Evolutionary conservation across 2,888 invertebrate genomes (phyloP).

Genomic region (Machimus atricapillus): DNA sequence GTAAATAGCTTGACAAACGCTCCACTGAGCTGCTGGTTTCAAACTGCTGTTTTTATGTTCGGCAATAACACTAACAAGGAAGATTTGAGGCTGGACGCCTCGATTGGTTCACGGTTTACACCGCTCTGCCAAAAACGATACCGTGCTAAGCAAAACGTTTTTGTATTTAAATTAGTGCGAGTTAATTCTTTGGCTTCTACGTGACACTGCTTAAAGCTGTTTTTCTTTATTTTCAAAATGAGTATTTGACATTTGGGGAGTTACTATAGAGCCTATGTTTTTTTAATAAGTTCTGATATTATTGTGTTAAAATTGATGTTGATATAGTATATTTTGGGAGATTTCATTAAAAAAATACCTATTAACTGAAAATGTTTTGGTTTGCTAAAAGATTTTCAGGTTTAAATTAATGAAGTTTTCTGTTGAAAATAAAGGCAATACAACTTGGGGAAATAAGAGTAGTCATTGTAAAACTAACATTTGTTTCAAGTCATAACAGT

Average conservation of each 20-base stretch:
- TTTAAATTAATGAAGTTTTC: no score
- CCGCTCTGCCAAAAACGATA: conserved; percentile 1
- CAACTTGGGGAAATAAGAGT: no score
- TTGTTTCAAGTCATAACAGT: no score
- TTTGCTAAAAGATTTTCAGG: no score
- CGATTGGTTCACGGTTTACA: neutral
- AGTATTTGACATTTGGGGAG: neutral
- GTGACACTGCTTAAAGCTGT: neutral
- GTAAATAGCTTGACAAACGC: conserved; percentile 45
- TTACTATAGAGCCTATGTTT: neutral
- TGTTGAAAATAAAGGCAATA: no score
- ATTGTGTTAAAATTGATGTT: no score
- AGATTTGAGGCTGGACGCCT: neutral
- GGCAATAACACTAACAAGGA: conserved; percentile 20
- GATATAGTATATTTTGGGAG: no score
- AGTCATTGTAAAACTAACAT: no score
- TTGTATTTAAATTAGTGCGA: conserved; percentile 16
- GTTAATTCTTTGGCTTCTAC: conserved; percentile 1
- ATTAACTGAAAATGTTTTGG: no score
- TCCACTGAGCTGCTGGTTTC: neutral
- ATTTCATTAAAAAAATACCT: no score
- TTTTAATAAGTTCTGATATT: no score
- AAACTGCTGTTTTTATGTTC: conserved; percentile 16
- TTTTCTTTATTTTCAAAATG: neutral
- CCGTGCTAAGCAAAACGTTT: conserved; percentile 7